Conservation (phyloP, 1,140 invertebrate species). For the Lepidurus packardi region DNA sequence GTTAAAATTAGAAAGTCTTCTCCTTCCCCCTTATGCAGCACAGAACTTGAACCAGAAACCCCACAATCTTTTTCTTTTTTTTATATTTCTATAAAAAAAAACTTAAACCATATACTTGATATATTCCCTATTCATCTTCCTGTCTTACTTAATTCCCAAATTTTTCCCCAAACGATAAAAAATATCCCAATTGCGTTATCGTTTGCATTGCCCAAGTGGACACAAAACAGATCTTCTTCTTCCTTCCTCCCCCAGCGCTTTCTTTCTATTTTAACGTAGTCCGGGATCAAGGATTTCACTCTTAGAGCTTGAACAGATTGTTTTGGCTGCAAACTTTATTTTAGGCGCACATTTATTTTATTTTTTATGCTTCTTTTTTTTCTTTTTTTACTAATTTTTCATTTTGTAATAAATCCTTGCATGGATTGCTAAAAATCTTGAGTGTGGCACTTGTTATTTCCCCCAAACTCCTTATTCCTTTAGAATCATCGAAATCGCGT, state of each 20-base stretch:
- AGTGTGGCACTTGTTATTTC: background rate
- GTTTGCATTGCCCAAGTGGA: constrained; percentile 9
- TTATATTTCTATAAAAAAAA: too few species aligned
- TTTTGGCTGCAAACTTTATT: background rate
- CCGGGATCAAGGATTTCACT: background rate
- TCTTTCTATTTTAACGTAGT: background rate
- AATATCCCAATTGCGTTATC: background rate
- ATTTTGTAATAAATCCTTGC: background rate
- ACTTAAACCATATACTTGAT: too few species aligned
- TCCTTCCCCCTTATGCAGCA: too few species aligned
- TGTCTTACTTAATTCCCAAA: too few species aligned
- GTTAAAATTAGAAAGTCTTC: background rate
- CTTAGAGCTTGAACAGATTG: background rate
- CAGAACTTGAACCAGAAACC: background rate
- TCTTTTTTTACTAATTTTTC: too few species aligned
- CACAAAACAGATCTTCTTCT: constrained; percentile 16
- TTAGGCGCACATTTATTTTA: background rate
- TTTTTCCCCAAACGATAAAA: background rate
- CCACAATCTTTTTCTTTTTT: background rate
- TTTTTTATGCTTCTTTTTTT: background rate
- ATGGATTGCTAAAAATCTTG: background rate
- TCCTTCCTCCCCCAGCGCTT: too few species aligned
- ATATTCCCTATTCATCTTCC: too few species aligned
- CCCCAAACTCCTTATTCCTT: background rate
- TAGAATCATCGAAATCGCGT: too few species aligned